Evolutionary conservation across 1,140 invertebrate genomes (phyloP), one percentile per base, ranked within the genome.

Genomic region (Eumeta japonica): DNA sequence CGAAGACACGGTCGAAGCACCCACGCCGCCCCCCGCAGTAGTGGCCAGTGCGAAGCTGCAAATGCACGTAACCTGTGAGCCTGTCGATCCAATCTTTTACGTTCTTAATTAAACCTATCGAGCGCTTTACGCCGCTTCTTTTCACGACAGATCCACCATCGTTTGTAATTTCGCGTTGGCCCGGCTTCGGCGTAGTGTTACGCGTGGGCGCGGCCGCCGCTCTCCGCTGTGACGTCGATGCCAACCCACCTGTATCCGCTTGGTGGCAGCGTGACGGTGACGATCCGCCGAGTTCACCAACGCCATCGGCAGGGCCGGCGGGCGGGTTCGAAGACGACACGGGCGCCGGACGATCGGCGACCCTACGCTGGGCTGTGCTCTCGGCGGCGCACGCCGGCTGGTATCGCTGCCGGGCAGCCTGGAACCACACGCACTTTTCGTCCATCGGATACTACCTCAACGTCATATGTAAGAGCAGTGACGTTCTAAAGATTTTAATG

Each of bases 401-500:
- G 90, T 93, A 94, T 75, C 88, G 90, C 61, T 94, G 90, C 74
- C 85, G 87, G 16, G 88, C 88, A 30, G 79, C 84, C 32, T 89
- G 92, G 78, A 77, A 86, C 46, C 81, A 90, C 49, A 86, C 87
- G 9, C 82, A 87, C 59, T 92, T 90, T 75, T 88, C 87, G 38
- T 90, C 88, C 52, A 92, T 92, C 53, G 90, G 89, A 40, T 92
- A 92, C 75, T 92, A 88, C 61, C 82, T 94, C 39, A 91, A 90
- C 58, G 87, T 93, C 40, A 76, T 89, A 70, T 83, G 89, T 92
- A 75, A 87, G 87, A 10, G 13, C 33, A 11, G 28, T 24, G 37
- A 35, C 42, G 34, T 40, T 31, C 33, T 15, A 12, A 5, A 9
- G 3, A 14, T 16, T 35, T 3, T 14, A 35, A 35, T 7, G n/a